Evolutionary conservation across 2,113 vertebrate genomes (phyloP).

Genomic region (Ranitomeya variabilis): DNA sequence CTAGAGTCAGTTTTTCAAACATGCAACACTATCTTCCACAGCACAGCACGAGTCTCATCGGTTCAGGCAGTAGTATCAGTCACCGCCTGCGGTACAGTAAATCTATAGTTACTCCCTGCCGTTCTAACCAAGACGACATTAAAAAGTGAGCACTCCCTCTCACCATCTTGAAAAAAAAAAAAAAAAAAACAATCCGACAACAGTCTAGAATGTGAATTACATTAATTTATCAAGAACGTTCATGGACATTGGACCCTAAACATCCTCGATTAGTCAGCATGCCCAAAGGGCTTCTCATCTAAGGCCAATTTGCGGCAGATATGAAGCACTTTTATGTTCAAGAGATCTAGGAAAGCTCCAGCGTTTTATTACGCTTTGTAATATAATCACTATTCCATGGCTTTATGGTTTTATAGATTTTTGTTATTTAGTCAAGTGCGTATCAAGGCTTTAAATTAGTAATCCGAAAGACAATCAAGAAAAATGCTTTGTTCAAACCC

Average conservation of each 20-base stretch:
- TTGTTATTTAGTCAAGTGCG: constrained; percentile 5
- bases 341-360: background rate
- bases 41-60: background rate
- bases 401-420: background rate
- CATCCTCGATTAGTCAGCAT: background rate
- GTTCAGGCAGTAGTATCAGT: background rate
- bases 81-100: background rate
- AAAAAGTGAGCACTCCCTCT: background rate
- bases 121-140: background rate
- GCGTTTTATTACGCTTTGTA: background rate
- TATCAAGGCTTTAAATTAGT: background rate
- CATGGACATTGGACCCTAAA: background rate
- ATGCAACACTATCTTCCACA: background rate
- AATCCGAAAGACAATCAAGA: background rate
- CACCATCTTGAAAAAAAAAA: background rate
- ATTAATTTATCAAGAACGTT: background rate
- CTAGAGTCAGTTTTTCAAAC: background rate
- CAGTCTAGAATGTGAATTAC: background rate
- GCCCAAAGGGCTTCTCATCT: constrained; percentile 21
- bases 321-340: background rate
- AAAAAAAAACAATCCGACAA: background rate
- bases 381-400: constrained; percentile 18
- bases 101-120: background rate
- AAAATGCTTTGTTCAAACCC: background rate
- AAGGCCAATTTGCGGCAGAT: constrained; percentile 1